A percentile compares a stretch with the other conserved stretches of the same genome.
Conservation (phyloP, 2,797 vertebrate genomes). For the Neomorphus geoffroyi region DNA sequence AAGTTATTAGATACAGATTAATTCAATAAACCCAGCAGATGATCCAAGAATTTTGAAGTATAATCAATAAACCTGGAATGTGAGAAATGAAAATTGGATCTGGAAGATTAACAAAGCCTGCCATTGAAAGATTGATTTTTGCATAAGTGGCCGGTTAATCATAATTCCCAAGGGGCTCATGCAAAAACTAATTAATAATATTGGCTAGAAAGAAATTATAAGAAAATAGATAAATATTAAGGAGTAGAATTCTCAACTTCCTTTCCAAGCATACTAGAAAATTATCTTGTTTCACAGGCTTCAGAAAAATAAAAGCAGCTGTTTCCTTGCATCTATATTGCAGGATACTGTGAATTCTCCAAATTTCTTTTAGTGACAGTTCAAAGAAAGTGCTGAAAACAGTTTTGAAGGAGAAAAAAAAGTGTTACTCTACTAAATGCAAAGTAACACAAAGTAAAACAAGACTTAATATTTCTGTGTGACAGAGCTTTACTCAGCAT, state of each 20-base stretch:
- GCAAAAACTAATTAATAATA: conserved; percentile 19
- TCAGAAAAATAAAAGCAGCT: background rate
- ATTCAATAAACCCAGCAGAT: conserved; percentile 66
- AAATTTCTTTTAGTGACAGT: background rate
- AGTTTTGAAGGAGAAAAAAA: background rate
- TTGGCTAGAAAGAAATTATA: background rate
- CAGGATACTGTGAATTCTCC: background rate
- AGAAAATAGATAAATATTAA: background rate
- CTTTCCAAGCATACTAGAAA: background rate
- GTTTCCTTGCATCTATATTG: background rate
- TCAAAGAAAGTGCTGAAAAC: background rate
- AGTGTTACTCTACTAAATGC: background rate
- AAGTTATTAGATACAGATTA: conserved; percentile 74
- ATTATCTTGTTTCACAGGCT: background rate
- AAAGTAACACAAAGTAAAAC: background rate
- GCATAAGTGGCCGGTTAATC: conserved; percentile 29
- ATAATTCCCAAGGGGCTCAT: background rate
- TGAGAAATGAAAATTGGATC: conserved; percentile 66
- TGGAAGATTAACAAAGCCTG: conserved; percentile 61
- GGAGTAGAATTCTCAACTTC: background rate
- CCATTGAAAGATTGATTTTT: conserved; percentile 62
- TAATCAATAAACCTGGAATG: conserved; percentile 74
- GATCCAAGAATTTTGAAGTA: conserved; percentile 62
- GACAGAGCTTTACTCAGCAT: background rate
- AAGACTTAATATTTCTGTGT: background rate